These are phyloP conservation scores for Drosophila mauritiana DNA, from an alignment of 1,140 invertebrate species.

Conservation along the genomic window DNA sequence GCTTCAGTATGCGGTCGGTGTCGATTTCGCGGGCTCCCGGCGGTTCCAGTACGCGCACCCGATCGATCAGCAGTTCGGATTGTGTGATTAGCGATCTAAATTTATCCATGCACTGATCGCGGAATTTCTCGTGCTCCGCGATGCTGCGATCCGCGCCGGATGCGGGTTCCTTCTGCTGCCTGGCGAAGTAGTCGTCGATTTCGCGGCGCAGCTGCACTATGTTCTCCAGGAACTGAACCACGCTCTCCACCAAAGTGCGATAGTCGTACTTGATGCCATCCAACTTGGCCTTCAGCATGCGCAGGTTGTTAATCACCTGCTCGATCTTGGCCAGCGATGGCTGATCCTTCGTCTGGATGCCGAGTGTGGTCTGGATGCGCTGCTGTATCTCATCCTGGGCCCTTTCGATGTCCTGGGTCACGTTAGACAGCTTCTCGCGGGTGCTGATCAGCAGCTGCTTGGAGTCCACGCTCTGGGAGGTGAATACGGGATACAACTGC, in stretches of 20 bases:
- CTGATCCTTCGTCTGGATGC: slow-evolving; percentile 86
- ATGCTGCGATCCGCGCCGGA: slow-evolving; percentile 70
- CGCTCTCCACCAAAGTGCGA: slow-evolving; percentile 89
- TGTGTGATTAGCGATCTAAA: slow-evolving; percentile 84
- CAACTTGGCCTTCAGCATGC: slow-evolving; percentile 85
- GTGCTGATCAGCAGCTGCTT: slow-evolving; percentile 86
- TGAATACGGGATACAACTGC: slow-evolving; percentile 91
- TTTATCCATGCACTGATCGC: slow-evolving; percentile 82
- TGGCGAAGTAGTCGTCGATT: slow-evolving; percentile 75
- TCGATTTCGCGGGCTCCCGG: slow-evolving; percentile 88
- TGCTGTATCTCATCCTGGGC: slow-evolving; percentile 90
- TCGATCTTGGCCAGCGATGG: slow-evolving; percentile 88
- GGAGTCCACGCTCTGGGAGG: slow-evolving; percentile 87
- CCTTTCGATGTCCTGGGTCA: slow-evolving; percentile 89
- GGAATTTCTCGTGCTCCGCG: slow-evolving; percentile 83
- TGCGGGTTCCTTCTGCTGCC: slow-evolving; percentile 2
- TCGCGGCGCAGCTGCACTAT: slow-evolving; percentile 68
- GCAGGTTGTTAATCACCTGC: slow-evolving; percentile 85
- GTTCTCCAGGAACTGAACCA: slow-evolving; percentile 84
- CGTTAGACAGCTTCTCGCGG: slow-evolving; percentile 86
- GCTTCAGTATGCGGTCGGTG: slow-evolving; percentile 88
- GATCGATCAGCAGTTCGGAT: slow-evolving; percentile 82
- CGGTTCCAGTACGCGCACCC: slow-evolving; percentile 88
- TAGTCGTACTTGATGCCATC: slow-evolving; percentile 90
- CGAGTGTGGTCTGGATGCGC: slow-evolving; percentile 87